Evolutionary conservation across 30 jellyfish, hydroid and myxozoan species (phyloP), one percentile per base, ranked within the genome.

Genomic region (Aurelia sp.): DNA sequence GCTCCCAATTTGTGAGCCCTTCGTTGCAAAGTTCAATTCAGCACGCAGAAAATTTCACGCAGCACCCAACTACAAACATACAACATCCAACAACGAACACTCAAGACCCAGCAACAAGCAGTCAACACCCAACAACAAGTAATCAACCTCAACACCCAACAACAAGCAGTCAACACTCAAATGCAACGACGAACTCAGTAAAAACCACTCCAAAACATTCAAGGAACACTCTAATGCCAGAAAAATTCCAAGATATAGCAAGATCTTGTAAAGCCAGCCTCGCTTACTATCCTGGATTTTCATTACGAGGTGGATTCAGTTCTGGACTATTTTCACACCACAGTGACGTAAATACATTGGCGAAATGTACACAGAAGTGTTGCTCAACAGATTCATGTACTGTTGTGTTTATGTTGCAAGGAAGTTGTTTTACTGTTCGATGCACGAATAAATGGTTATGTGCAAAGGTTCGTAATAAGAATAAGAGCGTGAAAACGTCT

Each of bases 271-370:
- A 72, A 19, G 88, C 90, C 8, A 74, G 81, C 77, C 81, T 92
- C 40, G 27, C 72, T 51, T 10, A 84, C 61, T 79, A 71, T 76
- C 60, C 79, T 58, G 90, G 90, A 13, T 62, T 63, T 44, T 62
- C 86, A 9, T 74, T 93, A 44, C 86, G 93, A 60, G 96, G 94
- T 79, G 97, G 98, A 15, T 93, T 93, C 64, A 59, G 93, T 27
- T 61, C 97, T 5, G 98, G 98, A 17, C 27, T 87, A 20, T 87
- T 92, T 71, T 74, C 87, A 2, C 95, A 84, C 81, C 90, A 88
- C 59, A 69, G 96, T 35, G 85, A 60, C 24, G 57, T 81, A 4
- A 81, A 52, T 35, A 80, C 76, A 6, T 63, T 87, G 5, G 91
- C 86, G 63, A 82, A 66, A 27, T 93, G 98, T 68, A 63, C 82